Evolutionary conservation across 1,140 invertebrate genomes (phyloP).

Genomic region (Kradibia gibbosae): DNA sequence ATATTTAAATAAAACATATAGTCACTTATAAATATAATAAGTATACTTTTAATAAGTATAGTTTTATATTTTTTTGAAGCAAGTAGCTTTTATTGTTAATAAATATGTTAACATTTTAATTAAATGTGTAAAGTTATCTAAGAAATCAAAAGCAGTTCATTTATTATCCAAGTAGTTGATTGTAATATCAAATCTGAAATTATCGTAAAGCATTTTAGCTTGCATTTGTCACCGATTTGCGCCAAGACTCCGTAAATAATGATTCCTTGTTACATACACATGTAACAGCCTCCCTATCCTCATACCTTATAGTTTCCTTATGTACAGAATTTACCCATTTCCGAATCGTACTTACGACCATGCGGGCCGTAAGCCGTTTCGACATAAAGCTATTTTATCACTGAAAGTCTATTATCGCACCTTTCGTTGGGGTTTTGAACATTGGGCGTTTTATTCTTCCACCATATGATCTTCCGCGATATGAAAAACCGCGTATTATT

Average conservation of each 20-base stretch:
- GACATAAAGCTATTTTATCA: slow-evolving; percentile 65
- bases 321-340: slow-evolving; percentile 38
- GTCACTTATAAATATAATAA: too few relatives aligned
- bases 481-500: slow-evolving; percentile 62
- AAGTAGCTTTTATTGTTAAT: too few relatives aligned
- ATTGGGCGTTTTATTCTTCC: slow-evolving; percentile 55
- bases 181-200: neutral
- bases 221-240: neutral
- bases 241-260: slow-evolving; percentile 52
- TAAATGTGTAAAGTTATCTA: too few relatives aligned
- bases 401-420: slow-evolving; percentile 66
- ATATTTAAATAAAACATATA: too few relatives aligned
- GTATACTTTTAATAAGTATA: too few relatives aligned
- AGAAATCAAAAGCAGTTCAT: too few relatives aligned
- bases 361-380: slow-evolving; percentile 59
- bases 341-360: slow-evolving; percentile 33
- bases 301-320: slow-evolving; percentile 62
- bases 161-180: neutral
- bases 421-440: slow-evolving; percentile 17
- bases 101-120: too few relatives aligned
- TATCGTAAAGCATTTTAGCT: neutral
- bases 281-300: neutral
- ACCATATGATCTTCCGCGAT: slow-evolving; percentile 54
- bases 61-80: too few relatives aligned
- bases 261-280: slow-evolving; percentile 54